Percentiles rank a stretch among this genome's conserved stretches.
Evolutionary conservation across 2,888 invertebrate species (phyloP).

Genomic region (Campaea margaritaria): DNA sequence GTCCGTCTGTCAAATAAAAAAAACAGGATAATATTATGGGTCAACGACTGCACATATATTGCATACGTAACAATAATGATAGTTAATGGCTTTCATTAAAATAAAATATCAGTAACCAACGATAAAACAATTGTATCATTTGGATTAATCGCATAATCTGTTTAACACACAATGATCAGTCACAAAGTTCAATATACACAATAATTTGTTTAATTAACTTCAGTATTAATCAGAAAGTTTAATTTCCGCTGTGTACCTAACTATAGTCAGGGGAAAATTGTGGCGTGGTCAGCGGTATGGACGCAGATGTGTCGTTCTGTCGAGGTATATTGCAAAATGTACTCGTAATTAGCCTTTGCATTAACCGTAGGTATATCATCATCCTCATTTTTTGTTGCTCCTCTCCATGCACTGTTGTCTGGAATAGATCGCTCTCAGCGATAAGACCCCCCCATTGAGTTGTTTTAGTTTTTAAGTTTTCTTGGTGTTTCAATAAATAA

Average conservation of each 20-base stretch:
- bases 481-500: no score
- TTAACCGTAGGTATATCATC: background rate
- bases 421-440: no score
- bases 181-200: background rate
- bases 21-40: no score
- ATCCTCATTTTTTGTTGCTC: no score
- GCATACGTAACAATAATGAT: no score
- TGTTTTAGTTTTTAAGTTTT: no score
- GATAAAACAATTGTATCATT: background rate
- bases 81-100: no score
- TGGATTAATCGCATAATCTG: background rate
- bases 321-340: constrained; percentile 4
- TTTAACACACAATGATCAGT: constrained; percentile 12
- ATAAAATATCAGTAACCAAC: no score
- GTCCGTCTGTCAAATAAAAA: no score
- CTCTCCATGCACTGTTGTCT: no score
- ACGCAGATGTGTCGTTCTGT: constrained; percentile 21
- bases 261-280: constrained; percentile 44
- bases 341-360: constrained; percentile 1
- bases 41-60: no score
- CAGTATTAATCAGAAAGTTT: constrained; percentile 45
- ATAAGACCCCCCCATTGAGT: no score
- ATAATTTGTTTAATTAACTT: constrained; percentile 46
- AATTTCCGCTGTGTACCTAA: constrained; percentile 50
- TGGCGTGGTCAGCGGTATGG: constrained; percentile 27